These are phyloP conservation scores for Microcebus ravelobensis DNA, from an alignment of 2,113 vertebrate genomes.

Conservation along the genomic window DNA sequence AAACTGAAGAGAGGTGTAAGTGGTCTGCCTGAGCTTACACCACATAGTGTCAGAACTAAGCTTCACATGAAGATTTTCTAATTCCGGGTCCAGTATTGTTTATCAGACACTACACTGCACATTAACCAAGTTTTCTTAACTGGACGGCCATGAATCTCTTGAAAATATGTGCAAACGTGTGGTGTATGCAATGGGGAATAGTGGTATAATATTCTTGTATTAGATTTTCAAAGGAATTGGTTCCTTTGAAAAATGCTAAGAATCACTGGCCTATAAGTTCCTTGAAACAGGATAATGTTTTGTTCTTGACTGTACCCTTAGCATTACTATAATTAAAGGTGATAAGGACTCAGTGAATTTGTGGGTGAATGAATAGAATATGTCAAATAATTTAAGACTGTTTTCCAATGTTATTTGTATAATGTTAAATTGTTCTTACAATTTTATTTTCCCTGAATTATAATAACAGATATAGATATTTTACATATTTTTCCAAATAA, in stretches of 20 bases:
- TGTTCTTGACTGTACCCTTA: background rate
- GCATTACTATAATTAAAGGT: background rate
- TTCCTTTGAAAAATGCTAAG: background rate
- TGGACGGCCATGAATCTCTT: background rate
- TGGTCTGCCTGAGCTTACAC: background rate
- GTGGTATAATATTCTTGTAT: background rate
- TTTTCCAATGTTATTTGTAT: background rate
- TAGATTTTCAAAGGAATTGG: background rate
- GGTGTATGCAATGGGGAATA: background rate
- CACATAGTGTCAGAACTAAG: background rate
- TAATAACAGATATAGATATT: background rate
- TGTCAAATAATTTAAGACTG: background rate
- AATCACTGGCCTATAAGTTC: background rate
- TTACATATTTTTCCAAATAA: background rate
- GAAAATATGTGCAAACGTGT: background rate
- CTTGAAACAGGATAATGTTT: background rate
- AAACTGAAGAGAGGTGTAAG: background rate
- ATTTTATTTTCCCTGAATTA: background rate
- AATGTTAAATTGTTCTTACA: background rate
- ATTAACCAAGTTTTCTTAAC: background rate
- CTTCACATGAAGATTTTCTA: background rate
- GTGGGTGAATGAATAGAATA: background rate
- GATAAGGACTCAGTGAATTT: background rate
- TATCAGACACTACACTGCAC: background rate
- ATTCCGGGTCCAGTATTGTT: background rate